Base-by-base conservation (phyloP, 2,113 vertebrate genomes). In the Galbula dea region DNA sequence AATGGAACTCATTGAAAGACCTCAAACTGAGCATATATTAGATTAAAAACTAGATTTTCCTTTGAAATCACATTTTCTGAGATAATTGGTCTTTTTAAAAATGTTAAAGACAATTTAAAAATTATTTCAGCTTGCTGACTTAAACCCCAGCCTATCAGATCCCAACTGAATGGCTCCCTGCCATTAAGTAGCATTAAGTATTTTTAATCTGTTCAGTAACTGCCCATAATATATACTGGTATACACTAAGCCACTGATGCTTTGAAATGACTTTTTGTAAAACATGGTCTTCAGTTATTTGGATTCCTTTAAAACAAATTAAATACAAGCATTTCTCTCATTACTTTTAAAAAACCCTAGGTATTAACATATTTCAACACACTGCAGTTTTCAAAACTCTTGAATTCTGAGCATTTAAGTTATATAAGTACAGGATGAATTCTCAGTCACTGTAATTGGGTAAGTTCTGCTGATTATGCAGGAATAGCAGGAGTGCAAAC, bases 311-410 rank as follows among this genome's bases (percentile, higher is more conserved):
- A 71, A 80, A 88, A 49, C 32, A 86, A 81, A 48, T 52, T 79
- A 92, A 95, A 95, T 77, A 19, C 23, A 92, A 84, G 32, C 17
- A 66, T 84, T 94, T 85, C 26, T 94, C 26, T 86, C 80, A 59
- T 73, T 88, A 79, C 78, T 93, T 51, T 88, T 81, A 79, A 74
- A 94, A 78, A n/a, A 2, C 1, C 12, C n/a, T 15, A 76, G 66
- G 57, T 36, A 74, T 88, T 61, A 77, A 93, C 91, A 90, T 49
- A 83, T 94, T 96, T 95, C 89, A 94, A 83, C 79, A 76, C 41
- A 45, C 0, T 34, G 85, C 54, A 82, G 52, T 94, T 91, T 93
- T 23, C 51, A 93, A 79, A 96, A 88, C 59, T 69, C 43, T 32
- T 69, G 65, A 93, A 94, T 97, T 96, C 94, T 51, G 24, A 48